Base-by-base conservation (phyloP, 2,888 invertebrate genomes). In the Ochropleura leucogaster region DNA sequence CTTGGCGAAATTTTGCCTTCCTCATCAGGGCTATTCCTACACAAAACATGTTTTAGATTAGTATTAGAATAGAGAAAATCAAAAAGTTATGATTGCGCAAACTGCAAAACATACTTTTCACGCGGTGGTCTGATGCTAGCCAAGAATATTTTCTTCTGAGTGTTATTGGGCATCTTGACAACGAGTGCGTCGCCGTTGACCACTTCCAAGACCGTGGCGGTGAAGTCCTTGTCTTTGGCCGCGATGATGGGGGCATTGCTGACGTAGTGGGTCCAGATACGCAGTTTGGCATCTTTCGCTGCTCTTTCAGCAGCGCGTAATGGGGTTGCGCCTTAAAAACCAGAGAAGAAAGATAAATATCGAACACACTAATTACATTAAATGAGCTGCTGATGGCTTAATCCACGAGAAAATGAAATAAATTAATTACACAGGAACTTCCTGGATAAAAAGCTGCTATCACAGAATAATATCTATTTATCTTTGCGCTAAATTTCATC, bases 51-150 rank as follows among this genome's bases (percentile, higher is more conserved):
- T 30, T 59, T 30, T 30, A 30, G 30, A 80, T 69, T 18, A 2
- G 1, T 68, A 75, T 84, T 49, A 83, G 63, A 44, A 53, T 40
- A 16, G 4, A 68, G n/a, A 42, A 44, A 47, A 76, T 53, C 4
- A n/a, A 12, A 51, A 49, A 20, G 3, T 57, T 20, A 3, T 53
- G 12, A 20, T 64, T 53, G 9, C 4, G 30, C 47, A 53, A 44
- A 49, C 10, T 57, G 42, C 60, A 55, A 42, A 66, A 64, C 92
- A 90, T 92, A 97, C 97, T 96, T 96, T 92, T 98, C 98, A 94
- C 98, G 98, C 55, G 99, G 99, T 68, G 99, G 98, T 87, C 99
- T 97, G 91, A 99, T 98, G 92, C 99, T 99, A 49, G 99, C 98
- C 80, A 99, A 97, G 96, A 99, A 99, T 64, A 99, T 98, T 95